These are phyloP conservation scores for Cryptophagus acutangulus DNA, from an alignment of 2,888 invertebrate genomes.

Conservation along the genomic window DNA sequence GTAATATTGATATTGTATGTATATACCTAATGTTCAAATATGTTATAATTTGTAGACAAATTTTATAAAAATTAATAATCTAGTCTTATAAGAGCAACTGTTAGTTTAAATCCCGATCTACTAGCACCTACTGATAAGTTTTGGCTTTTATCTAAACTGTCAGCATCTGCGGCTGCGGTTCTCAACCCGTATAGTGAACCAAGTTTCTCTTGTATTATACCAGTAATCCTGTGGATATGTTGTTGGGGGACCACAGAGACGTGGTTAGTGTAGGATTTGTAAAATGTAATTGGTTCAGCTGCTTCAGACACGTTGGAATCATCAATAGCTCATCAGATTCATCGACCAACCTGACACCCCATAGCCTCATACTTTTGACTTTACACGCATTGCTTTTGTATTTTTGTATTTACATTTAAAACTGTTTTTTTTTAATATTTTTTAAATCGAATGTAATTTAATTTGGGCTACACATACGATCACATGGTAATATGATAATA, in stretches of 20 bases:
- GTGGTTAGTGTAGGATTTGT: conserved; percentile 45
- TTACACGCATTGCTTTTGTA: too few species aligned
- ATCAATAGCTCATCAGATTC: conserved; percentile 59
- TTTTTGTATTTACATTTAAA: too few species aligned
- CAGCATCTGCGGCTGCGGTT: conserved; percentile 33
- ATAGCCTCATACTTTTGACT: conserved; percentile 4
- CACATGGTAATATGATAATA: too few species aligned
- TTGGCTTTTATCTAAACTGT: conserved; percentile 36
- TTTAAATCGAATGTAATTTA: not conserved
- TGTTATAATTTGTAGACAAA: too few species aligned
- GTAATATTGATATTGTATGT: too few species aligned
- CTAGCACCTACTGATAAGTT: conserved; percentile 35
- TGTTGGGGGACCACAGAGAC: conserved; percentile 28
- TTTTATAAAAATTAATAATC: too few species aligned
- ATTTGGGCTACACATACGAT: not conserved
- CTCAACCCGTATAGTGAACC: conserved; percentile 26
- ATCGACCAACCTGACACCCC: conserved; percentile 31
- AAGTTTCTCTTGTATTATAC: conserved; percentile 6
- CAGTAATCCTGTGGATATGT: conserved; percentile 30
- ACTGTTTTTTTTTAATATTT: too few species aligned
- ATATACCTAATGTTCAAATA: too few species aligned
- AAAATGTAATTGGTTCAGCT: conserved; percentile 61
- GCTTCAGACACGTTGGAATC: conserved; percentile 57
- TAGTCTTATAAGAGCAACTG: too few species aligned
- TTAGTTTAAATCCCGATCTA: conserved; percentile 31